Evolutionary conservation across 1,140 invertebrate species (phyloP), one percentile per base, ranked within the genome.

Genomic region (Micrasema longulum): DNA sequence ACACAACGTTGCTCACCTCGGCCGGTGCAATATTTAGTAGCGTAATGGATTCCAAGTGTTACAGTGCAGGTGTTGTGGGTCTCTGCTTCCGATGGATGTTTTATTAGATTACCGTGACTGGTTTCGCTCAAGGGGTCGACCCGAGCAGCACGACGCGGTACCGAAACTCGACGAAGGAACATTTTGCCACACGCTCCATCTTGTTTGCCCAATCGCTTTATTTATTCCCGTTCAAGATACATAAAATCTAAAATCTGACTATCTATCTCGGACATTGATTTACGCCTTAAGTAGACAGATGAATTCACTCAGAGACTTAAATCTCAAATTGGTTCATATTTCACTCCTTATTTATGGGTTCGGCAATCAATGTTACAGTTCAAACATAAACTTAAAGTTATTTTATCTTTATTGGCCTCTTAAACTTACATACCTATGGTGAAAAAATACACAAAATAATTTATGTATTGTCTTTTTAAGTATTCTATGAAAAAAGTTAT

Each of bases 191-290:
- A 31, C 43, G 16, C 14, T 4, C 23, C 52, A 31, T 55, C 52
- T 55, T 55, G 52, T 55, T 55, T 55, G 63, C 48, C 50, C 12
- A 35, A 38, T 4, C 18, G 16, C 23, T 66, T 66, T 41, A 68
- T 68, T 55, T 68, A 53, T 68, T 68, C 55, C 26, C 41, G 20
- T 43, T 36, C 50, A 36, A 55, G 36, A 55, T 53, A 55, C 52
- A 53, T 68, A 68, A 68, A 68, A 68, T 68, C 65, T 55, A 26
- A 53, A 41, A 10, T 31, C 43, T 31, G 69, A 53, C n/a, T n/a
- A 71, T 52, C 63, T 66, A 57, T 66, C 64, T 72, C 66, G 36
- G 70, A 72, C 70, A 66, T 18, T 72, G 70, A 66, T 72, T 72
- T 72, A 72, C 62, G 43, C 38, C 50, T 48, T 55, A 57, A 23